These are phyloP conservation scores for Ferrisia virgata DNA, from an alignment of 2,888 invertebrate genomes.

Conservation along the genomic window DNA sequence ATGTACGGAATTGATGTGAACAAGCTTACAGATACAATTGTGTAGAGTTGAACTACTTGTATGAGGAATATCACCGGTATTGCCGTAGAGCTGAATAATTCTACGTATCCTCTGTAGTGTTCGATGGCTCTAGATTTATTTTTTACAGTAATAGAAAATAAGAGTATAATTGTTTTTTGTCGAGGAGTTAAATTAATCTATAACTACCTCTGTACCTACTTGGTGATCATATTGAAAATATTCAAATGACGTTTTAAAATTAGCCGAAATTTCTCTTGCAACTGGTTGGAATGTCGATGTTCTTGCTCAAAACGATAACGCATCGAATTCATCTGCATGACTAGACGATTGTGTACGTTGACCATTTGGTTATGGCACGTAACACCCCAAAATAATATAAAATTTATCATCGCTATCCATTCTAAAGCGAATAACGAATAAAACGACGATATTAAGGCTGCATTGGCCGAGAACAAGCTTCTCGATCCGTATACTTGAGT, in stretches of 20 bases:
- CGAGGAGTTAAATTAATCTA: too few relatives aligned
- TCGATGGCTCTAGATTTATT: neutral
- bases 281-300: neutral
- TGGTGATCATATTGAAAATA: neutral
- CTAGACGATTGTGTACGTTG: neutral
- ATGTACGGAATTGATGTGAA: too few relatives aligned
- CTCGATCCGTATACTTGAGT: neutral
- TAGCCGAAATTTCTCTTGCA: neutral
- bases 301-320: neutral
- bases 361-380: neutral
- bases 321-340: neutral
- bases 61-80: neutral
- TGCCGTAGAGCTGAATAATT: neutral
- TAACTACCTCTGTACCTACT: too few relatives aligned
- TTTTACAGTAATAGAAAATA: too few relatives aligned
- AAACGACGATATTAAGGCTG: neutral
- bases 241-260: neutral
- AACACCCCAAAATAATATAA: neutral
- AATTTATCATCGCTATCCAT: neutral
- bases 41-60: neutral
- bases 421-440: neutral
- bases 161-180: too few relatives aligned
- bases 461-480: neutral
- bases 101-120: neutral
- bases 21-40: neutral